A percentile compares a stretch with the other conserved stretches of the same genome.
Evolutionary conservation across 2,797 vertebrate species (phyloP).

Genomic region (Pampus argenteus): DNA sequence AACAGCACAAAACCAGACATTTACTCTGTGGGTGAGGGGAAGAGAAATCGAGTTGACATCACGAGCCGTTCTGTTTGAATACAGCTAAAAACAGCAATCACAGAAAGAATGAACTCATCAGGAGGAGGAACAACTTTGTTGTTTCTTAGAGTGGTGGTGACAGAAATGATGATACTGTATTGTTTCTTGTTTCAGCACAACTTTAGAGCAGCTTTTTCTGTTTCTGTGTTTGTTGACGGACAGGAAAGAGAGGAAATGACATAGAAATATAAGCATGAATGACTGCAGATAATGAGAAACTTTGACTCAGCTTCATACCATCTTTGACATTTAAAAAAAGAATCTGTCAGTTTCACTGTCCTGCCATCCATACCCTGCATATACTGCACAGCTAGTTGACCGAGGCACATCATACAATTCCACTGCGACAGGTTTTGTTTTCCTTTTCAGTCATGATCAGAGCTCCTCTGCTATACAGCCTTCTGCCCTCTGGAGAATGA

Average conservation of each 20-base stretch:
- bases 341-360: conserved; percentile 32
- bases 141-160: conserved; percentile 31
- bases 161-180: conserved; percentile 16
- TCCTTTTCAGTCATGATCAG: conserved; percentile 57
- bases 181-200: conserved; percentile 25
- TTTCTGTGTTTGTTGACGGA: background rate
- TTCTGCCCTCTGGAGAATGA: conserved; percentile 66
- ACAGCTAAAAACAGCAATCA: conserved; percentile 51
- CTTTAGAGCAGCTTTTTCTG: conserved; percentile 26
- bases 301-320: conserved; percentile 45
- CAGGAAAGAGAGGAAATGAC: conserved; percentile 9
- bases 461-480: conserved; percentile 48
- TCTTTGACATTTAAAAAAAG: conserved; percentile 22
- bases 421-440: conserved; percentile 66
- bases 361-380: conserved; percentile 34
- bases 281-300: conserved; percentile 53
- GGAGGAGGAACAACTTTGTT: conserved; percentile 38
- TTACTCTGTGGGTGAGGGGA: conserved; percentile 68
- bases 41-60: conserved; percentile 59
- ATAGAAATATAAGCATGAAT: conserved; percentile 21
- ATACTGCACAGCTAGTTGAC: conserved; percentile 58
- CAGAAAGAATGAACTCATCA: conserved; percentile 48
- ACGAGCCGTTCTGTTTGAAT: conserved; percentile 73
- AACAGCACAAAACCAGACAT: conserved; percentile 72
- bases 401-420: conserved; percentile 46